A percentile compares a stretch with the other conserved stretches of the same genome.
Conservation (phyloP, 2,113 vertebrate species). For the Callaeas wilsoni region DNA sequence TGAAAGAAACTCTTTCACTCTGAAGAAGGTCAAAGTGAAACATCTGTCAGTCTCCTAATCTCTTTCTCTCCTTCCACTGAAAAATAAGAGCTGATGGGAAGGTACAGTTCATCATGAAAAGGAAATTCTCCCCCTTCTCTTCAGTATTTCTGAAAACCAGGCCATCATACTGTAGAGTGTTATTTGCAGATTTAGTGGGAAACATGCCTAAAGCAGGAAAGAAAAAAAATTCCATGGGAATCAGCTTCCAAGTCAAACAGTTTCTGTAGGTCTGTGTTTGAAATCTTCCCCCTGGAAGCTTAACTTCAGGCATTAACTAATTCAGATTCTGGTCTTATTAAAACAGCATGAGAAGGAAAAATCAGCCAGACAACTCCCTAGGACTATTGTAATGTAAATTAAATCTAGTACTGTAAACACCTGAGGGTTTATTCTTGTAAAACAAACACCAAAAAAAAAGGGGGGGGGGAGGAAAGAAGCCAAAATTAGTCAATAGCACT, state of each 20-base stretch:
- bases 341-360: constrained; percentile 2
- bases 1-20: neutral
- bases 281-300: constrained; percentile 37
- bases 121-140: constrained; percentile 3
- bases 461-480: neutral
- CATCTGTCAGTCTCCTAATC: neutral
- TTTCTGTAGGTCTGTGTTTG: constrained; percentile 50
- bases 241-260: constrained; percentile 52
- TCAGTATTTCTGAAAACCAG: constrained; percentile 18
- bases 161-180: neutral
- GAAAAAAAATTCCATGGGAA: constrained; percentile 31
- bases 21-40: constrained; percentile 5
- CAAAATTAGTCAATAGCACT: neutral
- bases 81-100: neutral
- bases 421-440: neutral
- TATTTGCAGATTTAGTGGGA: constrained; percentile 40
- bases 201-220: constrained; percentile 27
- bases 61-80: neutral
- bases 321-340: constrained; percentile 10
- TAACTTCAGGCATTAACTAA: constrained; percentile 9
- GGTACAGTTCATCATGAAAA: neutral
- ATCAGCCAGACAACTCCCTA: neutral
- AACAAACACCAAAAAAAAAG: neutral
- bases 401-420: neutral
- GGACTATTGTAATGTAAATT: neutral